These are phyloP conservation scores for Trichechus manatus DNA, from an alignment of 2,113 vertebrate genomes.

Conservation along the genomic window DNA sequence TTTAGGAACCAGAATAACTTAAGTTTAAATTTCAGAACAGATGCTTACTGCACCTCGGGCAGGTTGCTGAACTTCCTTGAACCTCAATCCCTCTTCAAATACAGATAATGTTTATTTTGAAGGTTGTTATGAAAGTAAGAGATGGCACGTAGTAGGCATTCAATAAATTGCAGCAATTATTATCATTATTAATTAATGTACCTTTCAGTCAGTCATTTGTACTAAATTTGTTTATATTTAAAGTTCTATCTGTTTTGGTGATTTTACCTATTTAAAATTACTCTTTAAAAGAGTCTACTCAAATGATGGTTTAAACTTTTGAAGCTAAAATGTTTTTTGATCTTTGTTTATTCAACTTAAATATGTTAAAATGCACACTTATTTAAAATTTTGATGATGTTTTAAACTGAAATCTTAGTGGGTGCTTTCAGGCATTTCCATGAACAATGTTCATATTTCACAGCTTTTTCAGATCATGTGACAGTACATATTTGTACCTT, in stretches of 20 bases:
- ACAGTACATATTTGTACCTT: slow-evolving; percentile 6
- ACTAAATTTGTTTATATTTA: slow-evolving; percentile 25
- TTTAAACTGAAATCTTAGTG: slow-evolving; percentile 7
- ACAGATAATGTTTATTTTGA: slow-evolving; percentile 46
- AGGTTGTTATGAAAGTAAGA: slow-evolving; percentile 23
- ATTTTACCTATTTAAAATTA: slow-evolving; percentile 38
- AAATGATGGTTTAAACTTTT: slow-evolving; percentile 18
- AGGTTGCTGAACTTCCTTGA: slow-evolving; percentile 19
- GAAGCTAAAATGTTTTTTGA: slow-evolving; percentile 47
- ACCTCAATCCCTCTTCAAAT: not conserved
- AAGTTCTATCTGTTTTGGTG: not conserved
- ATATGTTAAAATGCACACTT: not conserved
- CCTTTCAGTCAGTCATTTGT: not conserved
- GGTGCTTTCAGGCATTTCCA: slow-evolving; percentile 33
- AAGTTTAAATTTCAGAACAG: slow-evolving; percentile 36
- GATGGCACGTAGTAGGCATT: slow-evolving; percentile 14
- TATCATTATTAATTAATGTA: slow-evolving; percentile 10
- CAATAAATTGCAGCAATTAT: not conserved
- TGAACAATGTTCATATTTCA: not conserved
- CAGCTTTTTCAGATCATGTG: not conserved
- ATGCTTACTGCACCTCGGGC: not conserved
- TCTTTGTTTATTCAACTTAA: not conserved
- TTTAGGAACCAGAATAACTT: slow-evolving; percentile 4
- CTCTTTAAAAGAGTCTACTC: not conserved
- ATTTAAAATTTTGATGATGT: not conserved